Evolutionary conservation across 64 coral and sea anemone genomes (phyloP).

Genomic region (Stylophora pistillata): DNA sequence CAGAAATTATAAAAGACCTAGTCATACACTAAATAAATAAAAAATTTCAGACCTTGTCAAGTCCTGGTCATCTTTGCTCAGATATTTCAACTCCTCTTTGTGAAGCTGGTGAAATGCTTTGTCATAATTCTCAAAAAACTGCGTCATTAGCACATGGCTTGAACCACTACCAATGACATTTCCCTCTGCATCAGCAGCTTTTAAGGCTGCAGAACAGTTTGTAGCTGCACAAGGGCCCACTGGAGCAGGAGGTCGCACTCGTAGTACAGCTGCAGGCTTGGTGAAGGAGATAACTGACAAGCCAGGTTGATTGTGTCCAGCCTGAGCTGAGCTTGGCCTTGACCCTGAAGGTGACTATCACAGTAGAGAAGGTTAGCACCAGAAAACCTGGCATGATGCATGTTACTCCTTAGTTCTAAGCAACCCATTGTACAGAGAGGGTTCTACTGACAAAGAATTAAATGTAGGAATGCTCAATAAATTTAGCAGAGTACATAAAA

Average conservation of each 20-base stretch:
- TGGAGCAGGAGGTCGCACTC: constrained; percentile 51
- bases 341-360: constrained; percentile 74
- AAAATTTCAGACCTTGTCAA: constrained; percentile 20
- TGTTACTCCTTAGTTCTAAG: background rate
- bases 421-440: too few relatives aligned
- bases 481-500: too few relatives aligned
- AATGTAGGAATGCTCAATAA: too few relatives aligned
- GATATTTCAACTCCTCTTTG: constrained; percentile 58
- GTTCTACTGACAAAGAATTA: too few relatives aligned
- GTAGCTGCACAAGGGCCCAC: constrained; percentile 72
- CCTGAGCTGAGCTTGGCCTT: constrained; percentile 77
- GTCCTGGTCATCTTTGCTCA: constrained; percentile 33
- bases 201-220: constrained; percentile 73
- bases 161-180: constrained; percentile 68
- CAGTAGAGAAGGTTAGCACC: background rate
- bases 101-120: constrained; percentile 61
- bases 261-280: constrained; percentile 71
- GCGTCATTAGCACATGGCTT: constrained; percentile 68
- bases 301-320: constrained; percentile 25
- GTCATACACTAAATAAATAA: too few relatives aligned
- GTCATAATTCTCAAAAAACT: constrained; percentile 80
- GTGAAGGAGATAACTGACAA: constrained; percentile 54
- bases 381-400: background rate
- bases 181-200: constrained; percentile 67
- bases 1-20: background rate